Base-by-base conservation (phyloP, 2,797 vertebrate species). In the Karalla daura region DNA sequence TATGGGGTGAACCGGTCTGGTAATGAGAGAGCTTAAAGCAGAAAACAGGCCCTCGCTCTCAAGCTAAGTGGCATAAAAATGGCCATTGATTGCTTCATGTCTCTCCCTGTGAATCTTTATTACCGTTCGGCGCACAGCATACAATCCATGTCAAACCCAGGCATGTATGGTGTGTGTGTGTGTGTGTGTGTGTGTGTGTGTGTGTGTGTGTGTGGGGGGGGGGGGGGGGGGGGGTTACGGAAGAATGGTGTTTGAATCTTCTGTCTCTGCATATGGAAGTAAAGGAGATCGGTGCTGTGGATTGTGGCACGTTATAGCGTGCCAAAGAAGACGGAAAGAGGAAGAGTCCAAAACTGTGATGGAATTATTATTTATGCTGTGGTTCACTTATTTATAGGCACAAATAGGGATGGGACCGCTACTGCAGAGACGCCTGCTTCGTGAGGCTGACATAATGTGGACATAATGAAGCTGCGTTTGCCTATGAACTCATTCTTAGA, bases 11-110 rank as follows among this genome's bases (percentile, higher is more conserved):
- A 81, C 55, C 73, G 79, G 70, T 71, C 55, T 74, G 73, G 45
- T 91, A 91, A 92, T 89, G 88, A 90, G 83, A 51, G 74, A 53
- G 64, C 76, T 78, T 80, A 78, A 78, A 83, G 73, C 61, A 61
- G 71, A 83, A 81, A 85, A 61, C 68, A 74, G 58, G 59, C 62
- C 61, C 78, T 87, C 46, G 62, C 53, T 86, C 87, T 82, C 54
- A 10, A 70, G 60, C 58, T 83, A 90, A 92, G 77, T 85, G 76
- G 83, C 65, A 84, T 88, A 77, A 85, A 89, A 89, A 86, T 2
- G 63, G n/a, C 24, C 84, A 88, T 74, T 85, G 87, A 89, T 89
- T 85, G 72, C 70, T 65, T 60, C 63, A 40, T 70, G 61, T 70
- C 68, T 62, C 62, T 66, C 52, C 44, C 62, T 81, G 83, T 78